Evolutionary conservation across 2,113 vertebrate genomes (phyloP).

Genomic region (Planiliza haematocheilus): DNA sequence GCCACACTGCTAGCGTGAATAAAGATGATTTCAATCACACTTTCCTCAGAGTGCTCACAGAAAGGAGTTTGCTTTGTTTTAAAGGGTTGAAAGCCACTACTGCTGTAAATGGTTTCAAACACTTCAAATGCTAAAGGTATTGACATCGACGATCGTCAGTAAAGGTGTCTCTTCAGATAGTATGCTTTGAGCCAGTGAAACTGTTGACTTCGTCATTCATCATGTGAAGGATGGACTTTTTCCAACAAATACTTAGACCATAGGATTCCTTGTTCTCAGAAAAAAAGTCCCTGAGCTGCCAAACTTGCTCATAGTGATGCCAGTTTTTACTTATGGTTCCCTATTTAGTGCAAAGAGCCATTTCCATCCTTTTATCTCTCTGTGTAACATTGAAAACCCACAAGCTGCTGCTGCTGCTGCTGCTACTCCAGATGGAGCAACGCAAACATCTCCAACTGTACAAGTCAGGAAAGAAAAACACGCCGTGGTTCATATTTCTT

Average conservation of each 20-base stretch:
- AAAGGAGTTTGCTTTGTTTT: too few relatives aligned
- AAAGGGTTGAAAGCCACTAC: too few relatives aligned
- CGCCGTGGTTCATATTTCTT: constrained; percentile 50
- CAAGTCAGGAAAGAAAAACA: constrained; percentile 30
- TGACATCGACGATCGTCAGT: too few relatives aligned
- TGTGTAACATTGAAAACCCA: constrained; percentile 42
- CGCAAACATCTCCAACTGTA: constrained; percentile 47
- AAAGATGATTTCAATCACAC: background rate
- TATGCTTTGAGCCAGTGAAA: background rate
- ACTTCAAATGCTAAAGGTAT: background rate
- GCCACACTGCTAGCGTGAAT: background rate
- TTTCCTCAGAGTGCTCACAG: background rate
- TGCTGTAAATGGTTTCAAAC: background rate
- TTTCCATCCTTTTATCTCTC: constrained; percentile 40
- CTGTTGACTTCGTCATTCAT: background rate
- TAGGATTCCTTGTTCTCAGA: too few relatives aligned
- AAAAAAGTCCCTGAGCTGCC: background rate
- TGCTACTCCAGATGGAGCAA: constrained; percentile 27
- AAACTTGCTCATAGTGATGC: constrained; percentile 9
- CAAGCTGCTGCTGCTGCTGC: constrained; percentile 18
- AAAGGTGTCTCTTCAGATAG: background rate
- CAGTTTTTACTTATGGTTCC: constrained; percentile 23
- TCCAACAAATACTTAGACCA: too few relatives aligned
- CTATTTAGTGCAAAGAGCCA: background rate
- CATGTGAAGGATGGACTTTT: too few relatives aligned